A percentile compares a stretch with the other conserved stretches of the same genome.
Conservation (phyloP, 1,140 invertebrate genomes). For the Drosophila elegans region DNA sequence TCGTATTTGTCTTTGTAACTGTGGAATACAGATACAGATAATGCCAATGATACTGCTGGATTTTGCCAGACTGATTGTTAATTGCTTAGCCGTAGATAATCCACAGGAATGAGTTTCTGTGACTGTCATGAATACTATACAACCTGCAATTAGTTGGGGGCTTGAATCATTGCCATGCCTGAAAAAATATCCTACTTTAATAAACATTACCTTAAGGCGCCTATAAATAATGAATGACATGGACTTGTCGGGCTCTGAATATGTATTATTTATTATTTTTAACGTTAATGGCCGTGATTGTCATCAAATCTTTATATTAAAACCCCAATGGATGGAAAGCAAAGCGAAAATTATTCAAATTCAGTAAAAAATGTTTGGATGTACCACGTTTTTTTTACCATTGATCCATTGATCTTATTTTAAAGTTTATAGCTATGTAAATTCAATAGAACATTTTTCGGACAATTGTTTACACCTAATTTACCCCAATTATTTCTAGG, state of each 20-base stretch:
- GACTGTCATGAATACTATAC: conserved; percentile 29
- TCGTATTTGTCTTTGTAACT: conserved; percentile 40
- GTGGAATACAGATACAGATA: conserved; percentile 9
- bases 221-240: not conserved
- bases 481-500: too few relatives aligned
- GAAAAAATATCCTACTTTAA: not conserved
- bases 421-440: too few relatives aligned
- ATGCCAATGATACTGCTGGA: conserved; percentile 11
- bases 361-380: too few relatives aligned
- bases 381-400: too few relatives aligned
- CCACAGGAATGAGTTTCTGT: conserved; percentile 1
- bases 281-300: too few relatives aligned
- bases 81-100: conserved; percentile 37
- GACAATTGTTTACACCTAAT: too few relatives aligned
- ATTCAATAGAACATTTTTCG: too few relatives aligned
- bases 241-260: not conserved
- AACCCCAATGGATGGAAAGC: too few relatives aligned
- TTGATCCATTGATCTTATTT: too few relatives aligned
- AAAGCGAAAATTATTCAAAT: too few relatives aligned
- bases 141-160: not conserved
- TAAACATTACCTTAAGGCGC: not conserved
- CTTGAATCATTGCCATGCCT: not conserved
- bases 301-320: too few relatives aligned
- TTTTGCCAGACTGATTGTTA: conserved; percentile 17
- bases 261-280: too few relatives aligned